Percentiles rank a stretch among this genome's conserved stretches.
phyloP scores from a whole-genome alignment of 2,888 invertebrate species.

The Cephus pygmeus region DNA sequence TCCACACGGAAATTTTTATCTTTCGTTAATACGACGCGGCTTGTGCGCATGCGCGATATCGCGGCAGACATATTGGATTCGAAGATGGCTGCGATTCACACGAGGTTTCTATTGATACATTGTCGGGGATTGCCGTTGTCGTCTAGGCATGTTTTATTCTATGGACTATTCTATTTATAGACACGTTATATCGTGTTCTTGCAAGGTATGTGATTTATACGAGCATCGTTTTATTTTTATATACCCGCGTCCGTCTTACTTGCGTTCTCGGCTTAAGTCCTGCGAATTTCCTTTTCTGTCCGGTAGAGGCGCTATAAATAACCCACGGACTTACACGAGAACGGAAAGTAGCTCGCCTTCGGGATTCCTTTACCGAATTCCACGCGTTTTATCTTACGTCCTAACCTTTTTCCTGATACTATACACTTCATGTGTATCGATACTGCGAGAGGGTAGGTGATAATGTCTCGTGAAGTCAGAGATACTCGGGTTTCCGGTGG shows the following conservation, averaged over 20 bases:
- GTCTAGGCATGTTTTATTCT: background rate
- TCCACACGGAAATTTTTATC: background rate
- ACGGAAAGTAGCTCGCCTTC: constrained; percentile 64
- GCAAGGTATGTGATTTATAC: background rate
- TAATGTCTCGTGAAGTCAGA: background rate
- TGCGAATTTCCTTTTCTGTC: constrained; percentile 51
- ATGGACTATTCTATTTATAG: background rate
- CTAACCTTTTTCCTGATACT: background rate
- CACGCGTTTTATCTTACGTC: background rate
- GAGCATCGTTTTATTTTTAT: background rate
- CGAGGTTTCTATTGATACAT: background rate
- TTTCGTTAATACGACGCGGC: background rate
- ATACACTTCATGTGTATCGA: background rate
- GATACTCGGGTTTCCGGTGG: background rate
- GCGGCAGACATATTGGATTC: background rate
- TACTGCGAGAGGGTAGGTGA: background rate
- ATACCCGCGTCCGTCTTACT: background rate
- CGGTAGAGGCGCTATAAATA: constrained; percentile 57
- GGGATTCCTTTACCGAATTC: constrained; percentile 61
- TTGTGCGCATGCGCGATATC: background rate
- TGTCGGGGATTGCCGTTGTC: background rate
- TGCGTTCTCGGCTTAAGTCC: background rate
- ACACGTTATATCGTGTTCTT: background rate
- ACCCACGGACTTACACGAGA: constrained; percentile 54
- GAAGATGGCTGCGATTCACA: background rate